Percentiles rank a stretch among this genome's conserved stretches.
Conservation (phyloP, 2,113 vertebrate species). For the Silurus asotus region DNA sequence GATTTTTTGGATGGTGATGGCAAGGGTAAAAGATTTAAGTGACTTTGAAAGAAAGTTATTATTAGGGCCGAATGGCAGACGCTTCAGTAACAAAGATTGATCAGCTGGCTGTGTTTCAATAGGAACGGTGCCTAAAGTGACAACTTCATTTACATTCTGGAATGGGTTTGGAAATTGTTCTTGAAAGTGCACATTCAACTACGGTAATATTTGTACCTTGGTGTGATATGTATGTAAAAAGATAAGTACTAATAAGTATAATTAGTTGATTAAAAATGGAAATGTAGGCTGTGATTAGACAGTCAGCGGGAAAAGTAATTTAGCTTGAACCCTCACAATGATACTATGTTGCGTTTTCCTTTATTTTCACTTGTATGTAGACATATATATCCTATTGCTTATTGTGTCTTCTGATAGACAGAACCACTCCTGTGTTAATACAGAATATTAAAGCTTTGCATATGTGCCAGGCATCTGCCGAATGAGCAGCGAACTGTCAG, state of each 20-base stretch:
- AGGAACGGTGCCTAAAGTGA: conserved; percentile 16
- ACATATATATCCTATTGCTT: not conserved
- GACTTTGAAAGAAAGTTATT: not conserved
- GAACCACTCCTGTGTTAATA: not conserved
- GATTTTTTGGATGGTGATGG: not conserved
- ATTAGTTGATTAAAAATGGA: not conserved
- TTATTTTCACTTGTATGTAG: not conserved
- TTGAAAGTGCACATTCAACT: not conserved
- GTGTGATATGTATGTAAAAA: not conserved
- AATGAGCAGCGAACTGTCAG: conserved; percentile 69
- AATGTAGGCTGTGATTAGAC: not conserved
- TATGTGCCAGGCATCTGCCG: conserved; percentile 76
- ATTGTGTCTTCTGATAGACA: conserved; percentile 7
- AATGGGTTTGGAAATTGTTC: not conserved
- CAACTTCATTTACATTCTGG: not conserved
- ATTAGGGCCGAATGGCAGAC: not conserved
- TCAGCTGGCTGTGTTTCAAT: not conserved
- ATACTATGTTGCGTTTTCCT: not conserved
- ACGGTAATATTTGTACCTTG: not conserved
- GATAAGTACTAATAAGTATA: not conserved
- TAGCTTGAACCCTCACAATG: too few species aligned
- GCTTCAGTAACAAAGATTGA: not conserved
- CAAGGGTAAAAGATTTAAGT: not conserved
- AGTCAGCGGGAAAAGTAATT: not conserved
- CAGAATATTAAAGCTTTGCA: conserved; percentile 28